Conservation (phyloP, 2,797 vertebrate species). For the Chrysocyon brachyurus region DNA sequence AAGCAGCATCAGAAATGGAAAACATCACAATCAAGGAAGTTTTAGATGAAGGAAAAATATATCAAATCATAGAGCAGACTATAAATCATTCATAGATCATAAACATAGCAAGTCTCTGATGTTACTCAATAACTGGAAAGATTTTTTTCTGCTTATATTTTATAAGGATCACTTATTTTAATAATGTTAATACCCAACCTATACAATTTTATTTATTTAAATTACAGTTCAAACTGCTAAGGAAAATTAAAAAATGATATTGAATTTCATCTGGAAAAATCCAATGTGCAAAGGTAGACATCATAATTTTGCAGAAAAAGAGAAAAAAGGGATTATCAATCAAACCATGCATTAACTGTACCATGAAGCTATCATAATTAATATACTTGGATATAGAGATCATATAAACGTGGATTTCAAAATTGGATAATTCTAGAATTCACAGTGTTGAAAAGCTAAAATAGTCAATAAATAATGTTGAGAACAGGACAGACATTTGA, state of each 20-base stretch:
- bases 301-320: background rate
- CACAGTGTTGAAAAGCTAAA: background rate
- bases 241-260: background rate
- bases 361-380: background rate
- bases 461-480: background rate
- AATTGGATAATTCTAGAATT: slow-evolving; percentile 5
- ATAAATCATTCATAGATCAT: slow-evolving; percentile 35
- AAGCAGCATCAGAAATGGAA: background rate
- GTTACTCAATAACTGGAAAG: background rate
- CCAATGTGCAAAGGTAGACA: background rate
- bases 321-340: background rate
- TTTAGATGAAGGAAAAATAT: background rate
- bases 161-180: background rate
- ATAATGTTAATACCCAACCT: background rate
- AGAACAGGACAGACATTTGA: background rate
- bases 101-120: background rate
- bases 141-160: background rate
- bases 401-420: background rate
- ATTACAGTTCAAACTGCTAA: background rate
- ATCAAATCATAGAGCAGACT: background rate
- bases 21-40: background rate
- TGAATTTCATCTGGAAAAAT: slow-evolving; percentile 15
- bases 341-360: background rate
- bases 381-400: background rate
- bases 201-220: background rate